Evolutionary conservation across 2,888 invertebrate species (phyloP).

Genomic region (Epirrhoe tristata): DNA sequence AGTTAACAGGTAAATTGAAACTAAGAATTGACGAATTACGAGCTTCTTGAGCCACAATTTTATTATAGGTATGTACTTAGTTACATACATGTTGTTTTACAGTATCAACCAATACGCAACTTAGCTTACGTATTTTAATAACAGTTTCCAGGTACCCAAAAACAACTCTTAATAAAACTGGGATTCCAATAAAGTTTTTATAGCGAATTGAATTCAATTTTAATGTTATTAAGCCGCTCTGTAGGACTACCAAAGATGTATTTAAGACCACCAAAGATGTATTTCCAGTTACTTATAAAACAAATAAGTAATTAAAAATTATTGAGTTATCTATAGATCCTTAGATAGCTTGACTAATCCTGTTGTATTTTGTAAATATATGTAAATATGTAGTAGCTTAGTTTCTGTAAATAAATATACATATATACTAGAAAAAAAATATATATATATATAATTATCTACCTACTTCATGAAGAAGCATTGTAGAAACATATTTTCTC

Average conservation of each 20-base stretch:
- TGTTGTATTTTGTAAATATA: no score
- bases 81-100: no score
- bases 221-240: not conserved
- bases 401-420: no score
- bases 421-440: no score
- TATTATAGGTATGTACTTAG: not conserved
- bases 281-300: conserved; percentile 26
- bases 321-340: no score
- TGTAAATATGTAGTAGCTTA: no score
- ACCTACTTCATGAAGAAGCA: no score
- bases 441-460: no score
- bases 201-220: conserved; percentile 5
- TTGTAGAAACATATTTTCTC: not conserved
- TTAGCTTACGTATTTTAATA: not conserved
- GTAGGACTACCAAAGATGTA: conserved; percentile 49
- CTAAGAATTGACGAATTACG: not conserved
- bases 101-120: not conserved
- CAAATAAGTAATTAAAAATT: no score
- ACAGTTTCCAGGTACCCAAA: not conserved
- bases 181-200: conserved; percentile 16
- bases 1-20: conserved; percentile 1
- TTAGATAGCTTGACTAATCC: no score
- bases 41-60: not conserved
- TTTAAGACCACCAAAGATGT: conserved; percentile 50
- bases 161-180: conserved; percentile 6